These are phyloP conservation scores for Nettapus auritus DNA, from an alignment of 2,113 vertebrate species.

Conservation along the genomic window DNA sequence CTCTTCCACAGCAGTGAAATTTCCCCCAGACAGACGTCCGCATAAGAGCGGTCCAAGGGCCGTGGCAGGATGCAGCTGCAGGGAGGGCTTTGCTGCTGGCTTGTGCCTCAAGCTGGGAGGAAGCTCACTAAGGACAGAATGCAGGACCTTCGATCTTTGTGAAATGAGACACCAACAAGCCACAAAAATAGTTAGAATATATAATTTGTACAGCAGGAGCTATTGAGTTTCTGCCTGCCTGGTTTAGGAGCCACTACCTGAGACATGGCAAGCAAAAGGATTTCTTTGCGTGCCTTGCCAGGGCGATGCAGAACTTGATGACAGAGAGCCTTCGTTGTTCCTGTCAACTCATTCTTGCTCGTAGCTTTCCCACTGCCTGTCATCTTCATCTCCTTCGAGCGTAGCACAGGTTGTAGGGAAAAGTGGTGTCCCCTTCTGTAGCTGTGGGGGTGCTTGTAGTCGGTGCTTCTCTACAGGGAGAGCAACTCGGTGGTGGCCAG, in stretches of 20 bases:
- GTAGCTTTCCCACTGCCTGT: background rate
- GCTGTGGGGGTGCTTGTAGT: background rate
- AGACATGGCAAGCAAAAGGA: background rate
- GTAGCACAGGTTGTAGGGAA: background rate
- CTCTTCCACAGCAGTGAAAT: no score
- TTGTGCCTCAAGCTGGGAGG: background rate
- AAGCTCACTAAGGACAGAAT: background rate
- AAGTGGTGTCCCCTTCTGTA: background rate
- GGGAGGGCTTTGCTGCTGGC: background rate
- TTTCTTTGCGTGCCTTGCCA: background rate
- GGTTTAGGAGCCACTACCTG: background rate
- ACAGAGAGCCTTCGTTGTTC: fast-evolving
- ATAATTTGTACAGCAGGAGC: background rate
- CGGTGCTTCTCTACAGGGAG: background rate
- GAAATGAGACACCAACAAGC: background rate
- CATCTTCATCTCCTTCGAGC: background rate
- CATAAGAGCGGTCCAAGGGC: background rate
- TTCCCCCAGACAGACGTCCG: background rate
- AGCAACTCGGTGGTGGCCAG: background rate
- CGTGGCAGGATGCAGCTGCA: background rate
- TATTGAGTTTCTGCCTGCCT: background rate
- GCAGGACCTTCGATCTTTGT: background rate
- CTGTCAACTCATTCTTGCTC: background rate
- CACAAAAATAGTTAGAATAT: background rate
- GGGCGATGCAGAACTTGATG: background rate